Conservation (phyloP, 2,888 invertebrate species). For the Plebejus melissa region DNA sequence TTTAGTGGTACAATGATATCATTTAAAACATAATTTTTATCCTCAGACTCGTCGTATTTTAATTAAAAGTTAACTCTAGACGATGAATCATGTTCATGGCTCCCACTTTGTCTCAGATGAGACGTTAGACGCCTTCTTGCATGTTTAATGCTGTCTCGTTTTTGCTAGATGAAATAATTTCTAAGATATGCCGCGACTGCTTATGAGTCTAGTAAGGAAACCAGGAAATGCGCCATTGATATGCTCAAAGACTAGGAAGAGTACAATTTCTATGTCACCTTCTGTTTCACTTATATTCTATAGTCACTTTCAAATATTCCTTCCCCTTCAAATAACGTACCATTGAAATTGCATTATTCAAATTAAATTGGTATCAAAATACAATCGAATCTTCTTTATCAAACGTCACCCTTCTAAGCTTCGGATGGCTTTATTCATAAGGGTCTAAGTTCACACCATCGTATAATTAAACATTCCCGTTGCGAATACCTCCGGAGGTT, state of each 20-base stretch:
- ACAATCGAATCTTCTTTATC: conserved; percentile 33
- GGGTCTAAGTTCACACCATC: conserved; percentile 37
- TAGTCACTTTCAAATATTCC: not conserved
- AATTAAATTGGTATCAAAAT: conserved; percentile 38
- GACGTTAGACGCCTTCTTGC: conserved; percentile 45
- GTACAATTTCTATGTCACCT: not conserved
- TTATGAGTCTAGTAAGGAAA: not conserved
- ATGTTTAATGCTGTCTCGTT: conserved; percentile 29
- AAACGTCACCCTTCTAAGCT: conserved; percentile 36
- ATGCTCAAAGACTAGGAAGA: not conserved
- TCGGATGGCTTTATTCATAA: conserved; percentile 40
- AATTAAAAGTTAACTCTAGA: conserved; percentile 44
- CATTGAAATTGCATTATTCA: conserved; percentile 23
- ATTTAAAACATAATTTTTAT: conserved; percentile 8
- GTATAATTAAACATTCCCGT: conserved; percentile 53
- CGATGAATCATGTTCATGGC: conserved; percentile 58
- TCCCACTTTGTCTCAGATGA: conserved; percentile 52
- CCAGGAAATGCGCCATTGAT: not conserved
- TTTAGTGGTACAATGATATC: not conserved
- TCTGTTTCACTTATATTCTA: not conserved
- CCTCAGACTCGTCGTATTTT: conserved; percentile 25
- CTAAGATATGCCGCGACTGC: not conserved
- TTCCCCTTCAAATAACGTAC: not conserved
- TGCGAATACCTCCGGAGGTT: conserved; percentile 43
- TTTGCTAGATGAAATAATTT: conserved; percentile 27